Evolutionary conservation across 2,113 vertebrate species (phyloP).

Genomic region (Terrapene triunguis): DNA sequence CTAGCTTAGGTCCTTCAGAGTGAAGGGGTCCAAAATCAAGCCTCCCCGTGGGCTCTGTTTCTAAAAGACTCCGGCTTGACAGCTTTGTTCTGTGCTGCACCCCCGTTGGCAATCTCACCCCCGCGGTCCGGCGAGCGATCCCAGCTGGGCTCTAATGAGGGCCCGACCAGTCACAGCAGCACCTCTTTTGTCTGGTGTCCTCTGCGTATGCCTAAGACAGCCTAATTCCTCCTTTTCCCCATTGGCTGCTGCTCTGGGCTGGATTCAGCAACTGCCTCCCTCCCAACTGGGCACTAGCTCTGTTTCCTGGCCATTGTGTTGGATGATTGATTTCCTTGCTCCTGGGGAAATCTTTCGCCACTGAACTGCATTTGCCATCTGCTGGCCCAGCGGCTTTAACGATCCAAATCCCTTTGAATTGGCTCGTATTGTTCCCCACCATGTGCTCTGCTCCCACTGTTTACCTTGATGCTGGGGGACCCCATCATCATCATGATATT

Average conservation of each 20-base stretch:
- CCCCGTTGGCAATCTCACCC: background rate
- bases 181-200: conserved; percentile 20
- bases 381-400: conserved; percentile 11
- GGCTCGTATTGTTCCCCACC: conserved; percentile 48
- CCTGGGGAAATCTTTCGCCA: conserved; percentile 47
- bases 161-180: background rate
- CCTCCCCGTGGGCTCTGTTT: background rate
- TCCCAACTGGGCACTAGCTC: background rate
- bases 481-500: background rate
- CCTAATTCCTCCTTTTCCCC: conserved; percentile 9
- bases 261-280: conserved; percentile 36
- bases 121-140: background rate
- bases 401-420: conserved; percentile 24
- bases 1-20: background rate
- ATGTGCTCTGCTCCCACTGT: conserved; percentile 2
- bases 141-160: conserved; percentile 28
- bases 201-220: background rate
- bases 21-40: background rate
- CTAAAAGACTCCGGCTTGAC: background rate
- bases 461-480: conserved; percentile 44
- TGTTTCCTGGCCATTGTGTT: conserved; percentile 50
- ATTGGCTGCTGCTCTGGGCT: conserved; percentile 27
- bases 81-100: background rate
- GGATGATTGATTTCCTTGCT: conserved; percentile 68
- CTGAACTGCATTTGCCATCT: conserved; percentile 63